phyloP scores from a whole-genome alignment of 2,797 vertebrate species.

The Acanthurus lineatus region DNA sequence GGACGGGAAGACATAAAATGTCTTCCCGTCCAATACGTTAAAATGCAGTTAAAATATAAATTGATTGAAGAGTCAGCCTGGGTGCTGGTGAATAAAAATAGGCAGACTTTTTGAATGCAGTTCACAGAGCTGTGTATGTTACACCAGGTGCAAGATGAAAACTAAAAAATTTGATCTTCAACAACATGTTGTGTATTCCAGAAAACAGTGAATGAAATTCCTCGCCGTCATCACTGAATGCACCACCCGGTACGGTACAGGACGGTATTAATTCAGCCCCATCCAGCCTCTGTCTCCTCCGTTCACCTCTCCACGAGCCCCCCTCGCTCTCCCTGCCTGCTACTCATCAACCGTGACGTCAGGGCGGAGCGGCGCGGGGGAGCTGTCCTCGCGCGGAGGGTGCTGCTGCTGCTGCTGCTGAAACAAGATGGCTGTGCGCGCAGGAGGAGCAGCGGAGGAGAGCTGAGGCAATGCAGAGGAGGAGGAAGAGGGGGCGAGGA shows the following conservation, averaged over 20 bases:
- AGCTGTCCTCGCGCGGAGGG: slow-evolving; percentile 70
- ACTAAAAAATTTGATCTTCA: too few relatives aligned
- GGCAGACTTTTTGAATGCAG: too few relatives aligned
- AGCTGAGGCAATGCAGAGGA: slow-evolving; percentile 81
- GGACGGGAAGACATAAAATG: too few relatives aligned
- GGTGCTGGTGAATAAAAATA: too few relatives aligned
- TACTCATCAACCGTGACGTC: slow-evolving; percentile 83
- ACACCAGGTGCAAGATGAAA: too few relatives aligned
- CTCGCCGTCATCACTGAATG: slow-evolving; percentile 38
- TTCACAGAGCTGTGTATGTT: too few relatives aligned
- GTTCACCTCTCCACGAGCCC: not conserved
- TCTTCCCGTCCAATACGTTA: too few relatives aligned
- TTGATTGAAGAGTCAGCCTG: too few relatives aligned
- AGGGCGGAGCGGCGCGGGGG: slow-evolving; percentile 69
- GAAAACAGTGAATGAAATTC: slow-evolving; percentile 52
- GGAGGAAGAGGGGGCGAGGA: slow-evolving; percentile 58
- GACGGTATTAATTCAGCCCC: slow-evolving; percentile 21
- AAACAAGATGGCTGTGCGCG: slow-evolving; percentile 88
- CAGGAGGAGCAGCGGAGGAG: slow-evolving; percentile 75
- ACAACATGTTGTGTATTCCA: not conserved
- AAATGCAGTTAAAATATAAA: too few relatives aligned
- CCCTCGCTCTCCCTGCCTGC: slow-evolving; percentile 35
- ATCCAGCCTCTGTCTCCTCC: slow-evolving; percentile 14
- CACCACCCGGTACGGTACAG: not conserved
- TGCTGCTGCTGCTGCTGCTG: slow-evolving; percentile 76